phyloP scores from a whole-genome alignment of 1,140 invertebrate genomes.

The Rhyzopertha dominica region DNA sequence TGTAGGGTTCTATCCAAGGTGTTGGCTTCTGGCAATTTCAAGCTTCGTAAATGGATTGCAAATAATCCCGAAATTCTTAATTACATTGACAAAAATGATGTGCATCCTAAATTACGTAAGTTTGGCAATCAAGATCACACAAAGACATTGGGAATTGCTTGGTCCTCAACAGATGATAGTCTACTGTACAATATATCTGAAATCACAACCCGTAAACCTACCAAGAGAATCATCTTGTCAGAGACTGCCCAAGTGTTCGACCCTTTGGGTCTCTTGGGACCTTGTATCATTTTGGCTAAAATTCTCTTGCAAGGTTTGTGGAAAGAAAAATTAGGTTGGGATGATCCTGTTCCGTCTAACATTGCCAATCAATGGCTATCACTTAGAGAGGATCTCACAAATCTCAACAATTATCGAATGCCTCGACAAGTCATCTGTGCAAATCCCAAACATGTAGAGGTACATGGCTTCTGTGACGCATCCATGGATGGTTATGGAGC shows the following conservation, averaged over 20 bases:
- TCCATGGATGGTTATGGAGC: constrained; percentile 41
- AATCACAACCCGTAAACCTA: no score
- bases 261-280: constrained; percentile 11
- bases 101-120: background rate
- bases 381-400: background rate
- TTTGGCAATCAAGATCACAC: no score
- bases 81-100: no score
- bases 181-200: no score
- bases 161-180: no score
- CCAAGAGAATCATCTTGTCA: constrained; percentile 10
- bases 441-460: background rate
- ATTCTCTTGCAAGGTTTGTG: constrained; percentile 12
- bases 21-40: no score
- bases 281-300: constrained; percentile 9
- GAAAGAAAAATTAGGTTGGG: constrained; percentile 9
- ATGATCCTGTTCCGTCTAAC: constrained; percentile 1
- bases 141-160: no score
- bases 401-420: background rate
- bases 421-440: background rate
- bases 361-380: constrained; percentile 2
- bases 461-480: constrained; percentile 43
- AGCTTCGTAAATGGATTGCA: no score
- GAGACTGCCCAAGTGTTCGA: constrained; percentile 15
- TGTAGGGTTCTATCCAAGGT: background rate
- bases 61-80: no score